Percentiles rank a stretch among this genome's conserved stretches.
These are phyloP conservation scores for Andrena minutula DNA, from an alignment of 2,888 invertebrate species.

Conservation along the genomic window DNA sequence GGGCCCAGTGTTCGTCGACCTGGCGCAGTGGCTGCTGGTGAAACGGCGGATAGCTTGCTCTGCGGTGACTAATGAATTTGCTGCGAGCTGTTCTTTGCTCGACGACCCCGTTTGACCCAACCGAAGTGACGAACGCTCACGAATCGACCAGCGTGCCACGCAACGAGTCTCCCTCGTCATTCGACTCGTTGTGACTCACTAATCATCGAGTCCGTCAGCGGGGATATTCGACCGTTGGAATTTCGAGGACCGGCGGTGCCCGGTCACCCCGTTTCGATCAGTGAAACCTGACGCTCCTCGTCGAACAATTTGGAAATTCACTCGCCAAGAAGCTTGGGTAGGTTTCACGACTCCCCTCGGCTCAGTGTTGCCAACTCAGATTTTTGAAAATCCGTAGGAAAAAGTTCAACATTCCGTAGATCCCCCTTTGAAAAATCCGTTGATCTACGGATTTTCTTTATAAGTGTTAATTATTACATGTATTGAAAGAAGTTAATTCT, in stretches of 20 bases:
- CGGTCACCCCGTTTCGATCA: background rate
- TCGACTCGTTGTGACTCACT: conserved; percentile 55
- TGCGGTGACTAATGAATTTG: conserved; percentile 71
- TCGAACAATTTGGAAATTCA: background rate
- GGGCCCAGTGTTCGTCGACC: conserved; percentile 12
- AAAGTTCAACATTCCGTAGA: too few relatives aligned
- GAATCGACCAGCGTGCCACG: conserved; percentile 59
- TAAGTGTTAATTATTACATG: too few relatives aligned
- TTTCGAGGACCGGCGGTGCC: conserved; percentile 41
- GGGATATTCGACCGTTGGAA: conserved; percentile 35
- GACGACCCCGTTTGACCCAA: conserved; percentile 73
- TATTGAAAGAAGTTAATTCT: too few relatives aligned
- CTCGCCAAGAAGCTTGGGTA: background rate
- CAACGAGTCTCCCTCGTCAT: conserved; percentile 46
- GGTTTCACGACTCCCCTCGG: background rate
- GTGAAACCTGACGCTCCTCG: background rate
- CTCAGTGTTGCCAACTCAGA: too few relatives aligned
- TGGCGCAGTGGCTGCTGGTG: conserved; percentile 29
- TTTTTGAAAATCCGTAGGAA: too few relatives aligned
- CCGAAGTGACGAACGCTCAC: conserved; percentile 60
- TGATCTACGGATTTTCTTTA: too few relatives aligned
- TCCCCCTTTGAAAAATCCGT: too few relatives aligned
- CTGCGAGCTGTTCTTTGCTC: conserved; percentile 62
- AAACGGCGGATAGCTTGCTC: conserved; percentile 50
- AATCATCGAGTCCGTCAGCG: conserved; percentile 55